phyloP scores from a whole-genome alignment of 2,797 vertebrate genomes.

The Clarias pachynema region DNA sequence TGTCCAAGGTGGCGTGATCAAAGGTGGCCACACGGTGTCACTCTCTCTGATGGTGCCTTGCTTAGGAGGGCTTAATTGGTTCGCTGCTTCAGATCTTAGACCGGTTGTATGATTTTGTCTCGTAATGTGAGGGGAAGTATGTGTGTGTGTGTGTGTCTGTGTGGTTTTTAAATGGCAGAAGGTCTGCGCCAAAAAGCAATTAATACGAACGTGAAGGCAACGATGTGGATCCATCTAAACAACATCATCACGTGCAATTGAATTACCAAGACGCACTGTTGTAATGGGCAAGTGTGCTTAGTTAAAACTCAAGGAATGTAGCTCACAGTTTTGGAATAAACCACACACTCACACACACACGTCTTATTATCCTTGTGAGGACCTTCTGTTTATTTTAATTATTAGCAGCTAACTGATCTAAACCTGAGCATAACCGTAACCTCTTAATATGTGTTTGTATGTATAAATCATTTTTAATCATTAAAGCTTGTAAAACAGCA shows the following conservation, averaged over 20 bases:
- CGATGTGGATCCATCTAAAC: neutral
- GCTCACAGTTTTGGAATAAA: slow-evolving; percentile 44
- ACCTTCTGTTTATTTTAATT: neutral
- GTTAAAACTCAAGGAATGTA: slow-evolving; percentile 29
- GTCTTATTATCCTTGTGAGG: slow-evolving; percentile 8
- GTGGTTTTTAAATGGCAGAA: neutral
- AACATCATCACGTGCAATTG: slow-evolving; percentile 1
- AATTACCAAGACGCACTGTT: slow-evolving; percentile 1
- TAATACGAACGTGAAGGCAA: neutral
- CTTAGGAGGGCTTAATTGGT: neutral
- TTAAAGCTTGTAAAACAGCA: too few relatives aligned
- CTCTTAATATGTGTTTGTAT: neutral
- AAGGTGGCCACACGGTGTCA: slow-evolving; percentile 58
- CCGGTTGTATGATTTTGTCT: neutral
- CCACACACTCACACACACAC: slow-evolving; percentile 45
- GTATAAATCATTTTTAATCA: too few relatives aligned
- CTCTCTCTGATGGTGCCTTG: slow-evolving; percentile 34
- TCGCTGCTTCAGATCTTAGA: neutral
- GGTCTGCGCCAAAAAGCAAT: slow-evolving; percentile 6
- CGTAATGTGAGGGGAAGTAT: neutral
- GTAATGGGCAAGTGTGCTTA: slow-evolving; percentile 12
- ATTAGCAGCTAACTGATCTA: neutral
- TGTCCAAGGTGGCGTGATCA: slow-evolving; percentile 51
- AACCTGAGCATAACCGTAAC: neutral
- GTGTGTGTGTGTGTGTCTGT: neutral